Evolutionary conservation across 2,888 invertebrate species (phyloP), one percentile per base, ranked within the genome.

Genomic region (Nymphalis polychloros): DNA sequence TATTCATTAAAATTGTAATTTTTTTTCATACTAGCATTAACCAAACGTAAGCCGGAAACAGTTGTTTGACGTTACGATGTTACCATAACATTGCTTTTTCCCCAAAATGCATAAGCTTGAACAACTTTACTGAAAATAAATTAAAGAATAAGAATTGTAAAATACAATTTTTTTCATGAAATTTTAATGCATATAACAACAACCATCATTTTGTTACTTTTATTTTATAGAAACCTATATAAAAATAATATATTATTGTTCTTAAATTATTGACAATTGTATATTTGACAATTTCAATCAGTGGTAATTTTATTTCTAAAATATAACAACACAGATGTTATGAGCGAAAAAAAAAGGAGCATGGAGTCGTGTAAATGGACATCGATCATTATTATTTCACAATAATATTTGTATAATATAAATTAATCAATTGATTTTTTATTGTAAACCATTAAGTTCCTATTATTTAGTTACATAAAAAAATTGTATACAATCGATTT

Each of bases 341-440:
- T 73, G 71, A 71, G 71, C 67, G 53, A 64, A 55, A 72, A 70
- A n/a, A 68, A 74, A 73, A 73, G 63, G 75, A 76, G 75, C 72
- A 76, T 76, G 75, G 75, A 75, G 76, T 72, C 75, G 64, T 68
- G 53, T 67, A 46, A 64, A 72, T 68, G 70, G 68, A 72, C 73
- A 70, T 73, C 72, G 72, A 72, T 72, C 70, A 68, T 66, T 72
- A 70, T 61, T 60, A 69, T 68, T 72, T 68, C 65, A 70, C 65
- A 72, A 68, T 64, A 70, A 68, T 68, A 70, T 70, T 67, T 63
- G 64, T 66, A 53, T 62, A 66, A 46, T 64, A 63, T 68, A 64
- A 70, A 64, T 59, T 64, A 66, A 10, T 61, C 53, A 64, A 61
- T 63, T 31, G 55, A 49, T 35, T 59, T 62, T 62, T 53, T 46